Conservation (phyloP, 2,888 invertebrate species). For the Trachelus iudaicus region DNA sequence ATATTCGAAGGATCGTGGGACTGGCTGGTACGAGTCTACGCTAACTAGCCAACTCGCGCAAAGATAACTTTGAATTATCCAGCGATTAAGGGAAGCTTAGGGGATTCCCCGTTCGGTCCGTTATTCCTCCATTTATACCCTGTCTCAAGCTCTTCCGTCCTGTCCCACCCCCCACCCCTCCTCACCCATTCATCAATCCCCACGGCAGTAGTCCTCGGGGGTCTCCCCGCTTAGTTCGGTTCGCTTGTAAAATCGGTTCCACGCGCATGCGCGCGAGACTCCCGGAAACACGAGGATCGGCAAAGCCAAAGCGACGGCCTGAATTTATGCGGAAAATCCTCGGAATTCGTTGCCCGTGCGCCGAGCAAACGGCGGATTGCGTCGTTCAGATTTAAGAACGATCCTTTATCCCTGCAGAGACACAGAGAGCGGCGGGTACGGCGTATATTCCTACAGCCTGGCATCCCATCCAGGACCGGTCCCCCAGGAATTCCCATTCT, state of each 20-base stretch:
- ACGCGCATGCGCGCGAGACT: too few relatives aligned
- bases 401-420: conserved; percentile 16
- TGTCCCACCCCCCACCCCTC: background rate
- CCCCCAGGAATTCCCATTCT: conserved; percentile 21
- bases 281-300: too few relatives aligned
- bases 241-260: too few relatives aligned
- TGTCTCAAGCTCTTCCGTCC: background rate
- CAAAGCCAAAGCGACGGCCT: conserved; percentile 2
- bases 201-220: background rate
- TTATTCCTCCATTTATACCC: background rate
- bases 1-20: conserved; percentile 21
- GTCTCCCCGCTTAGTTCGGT: background rate
- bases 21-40: conserved; percentile 15
- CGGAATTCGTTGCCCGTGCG: conserved; percentile 32
- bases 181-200: background rate
- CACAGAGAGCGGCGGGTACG: too few relatives aligned
- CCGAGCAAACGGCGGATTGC: conserved; percentile 23
- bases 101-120: background rate
- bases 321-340: conserved; percentile 44
- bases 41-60: conserved; percentile 29
- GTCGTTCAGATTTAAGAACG: conserved; percentile 27
- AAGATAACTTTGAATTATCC: conserved; percentile 31
- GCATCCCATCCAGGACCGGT: too few relatives aligned
- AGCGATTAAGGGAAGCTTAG: conserved; percentile 13
- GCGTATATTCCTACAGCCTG: too few relatives aligned